Evolutionary conservation across 2,113 vertebrate genomes (phyloP).

Genomic region (Rallus limicola): DNA sequence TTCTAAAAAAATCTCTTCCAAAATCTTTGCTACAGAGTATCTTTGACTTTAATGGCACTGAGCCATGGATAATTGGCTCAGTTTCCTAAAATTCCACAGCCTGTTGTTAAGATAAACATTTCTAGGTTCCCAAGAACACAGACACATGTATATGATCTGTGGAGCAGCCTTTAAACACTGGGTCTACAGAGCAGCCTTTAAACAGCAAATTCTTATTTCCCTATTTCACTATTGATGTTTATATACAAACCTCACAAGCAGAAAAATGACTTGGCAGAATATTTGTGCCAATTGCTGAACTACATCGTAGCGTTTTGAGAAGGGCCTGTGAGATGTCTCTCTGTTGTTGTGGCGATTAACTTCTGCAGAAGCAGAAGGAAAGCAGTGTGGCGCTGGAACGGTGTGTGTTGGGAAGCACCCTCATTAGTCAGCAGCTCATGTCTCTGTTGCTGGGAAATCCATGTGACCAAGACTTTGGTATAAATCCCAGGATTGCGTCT

Average conservation of each 20-base stretch:
- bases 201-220: neutral
- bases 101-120: conserved; percentile 69
- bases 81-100: conserved; percentile 39
- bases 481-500: neutral
- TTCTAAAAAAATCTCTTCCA: neutral
- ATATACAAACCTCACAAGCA: neutral
- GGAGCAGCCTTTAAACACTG: neutral
- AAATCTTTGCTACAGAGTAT: neutral
- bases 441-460: neutral
- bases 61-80: conserved; percentile 41
- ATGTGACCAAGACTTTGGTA: neutral
- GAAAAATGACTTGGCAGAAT: neutral
- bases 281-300: neutral
- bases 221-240: neutral
- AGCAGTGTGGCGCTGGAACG: neutral
- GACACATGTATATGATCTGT: neutral
- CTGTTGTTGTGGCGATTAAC: neutral
- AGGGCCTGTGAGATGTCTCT: neutral
- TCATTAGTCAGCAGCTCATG: neutral
- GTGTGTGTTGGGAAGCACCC: neutral
- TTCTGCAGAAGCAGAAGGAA: neutral
- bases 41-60: conserved; percentile 57
- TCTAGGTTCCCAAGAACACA: conserved; percentile 49
- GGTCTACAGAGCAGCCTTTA: neutral
- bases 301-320: neutral